These are phyloP conservation scores for Orussus abietinus DNA, from an alignment of 1,140 invertebrate species.

Conservation along the genomic window DNA sequence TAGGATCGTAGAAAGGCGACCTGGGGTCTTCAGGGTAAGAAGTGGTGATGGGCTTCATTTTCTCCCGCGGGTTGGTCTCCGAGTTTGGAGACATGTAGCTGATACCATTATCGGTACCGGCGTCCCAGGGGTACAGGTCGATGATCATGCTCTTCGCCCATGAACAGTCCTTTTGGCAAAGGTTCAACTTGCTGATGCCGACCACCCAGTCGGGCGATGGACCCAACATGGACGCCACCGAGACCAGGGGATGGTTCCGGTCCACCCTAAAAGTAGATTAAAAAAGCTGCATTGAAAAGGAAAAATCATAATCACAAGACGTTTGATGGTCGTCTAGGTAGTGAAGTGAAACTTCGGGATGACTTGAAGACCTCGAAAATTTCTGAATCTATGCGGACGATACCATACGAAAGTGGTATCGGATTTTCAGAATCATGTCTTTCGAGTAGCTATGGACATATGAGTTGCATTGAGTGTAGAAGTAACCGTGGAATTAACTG, in stretches of 20 bases:
- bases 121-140: conserved; percentile 91
- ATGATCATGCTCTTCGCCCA: conserved; percentile 78
- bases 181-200: conserved; percentile 80
- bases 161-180: conserved; percentile 84
- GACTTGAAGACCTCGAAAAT: too few species aligned
- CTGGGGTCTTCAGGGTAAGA: conserved; percentile 81
- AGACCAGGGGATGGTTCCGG: conserved; percentile 82
- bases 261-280: conserved; percentile 64
- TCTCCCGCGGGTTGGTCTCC: conserved; percentile 81
- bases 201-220: conserved; percentile 96
- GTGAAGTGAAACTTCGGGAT: too few species aligned
- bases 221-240: conserved; percentile 90
- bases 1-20: conserved; percentile 87
- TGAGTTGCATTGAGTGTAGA: too few species aligned
- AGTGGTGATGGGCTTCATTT: conserved; percentile 84
- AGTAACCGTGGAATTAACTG: background rate
- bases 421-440: too few species aligned
- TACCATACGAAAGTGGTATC: too few species aligned
- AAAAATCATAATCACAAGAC: too few species aligned
- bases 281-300: too few species aligned
- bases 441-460: too few species aligned
- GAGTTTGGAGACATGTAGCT: conserved; percentile 87
- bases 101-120: conserved; percentile 90
- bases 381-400: too few species aligned
- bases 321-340: too few species aligned